Percentiles rank a stretch among this genome's conserved stretches.
These are phyloP conservation scores for Corythaeola cristata DNA, from an alignment of 2,113 vertebrate genomes.

Conservation along the genomic window DNA sequence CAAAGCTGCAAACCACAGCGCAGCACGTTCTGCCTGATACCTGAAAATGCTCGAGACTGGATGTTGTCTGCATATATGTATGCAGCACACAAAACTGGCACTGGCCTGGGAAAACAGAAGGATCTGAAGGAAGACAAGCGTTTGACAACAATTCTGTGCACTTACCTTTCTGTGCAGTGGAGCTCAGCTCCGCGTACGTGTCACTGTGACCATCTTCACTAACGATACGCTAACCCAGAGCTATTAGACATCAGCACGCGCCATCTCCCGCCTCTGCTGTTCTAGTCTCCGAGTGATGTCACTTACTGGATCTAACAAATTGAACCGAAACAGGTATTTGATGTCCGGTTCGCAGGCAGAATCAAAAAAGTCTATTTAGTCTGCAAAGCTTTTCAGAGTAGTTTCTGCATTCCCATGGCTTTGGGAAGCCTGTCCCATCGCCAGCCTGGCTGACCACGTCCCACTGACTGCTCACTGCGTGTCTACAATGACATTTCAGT, in stretches of 20 bases:
- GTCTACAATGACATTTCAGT: not conserved
- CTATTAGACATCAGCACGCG: not conserved
- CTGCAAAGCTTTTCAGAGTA: not conserved
- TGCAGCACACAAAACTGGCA: not conserved
- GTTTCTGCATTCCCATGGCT: not conserved
- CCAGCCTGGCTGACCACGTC: not conserved
- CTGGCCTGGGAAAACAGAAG: not conserved
- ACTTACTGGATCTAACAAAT: not conserved
- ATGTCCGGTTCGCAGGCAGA: not conserved
- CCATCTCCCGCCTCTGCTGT: not conserved
- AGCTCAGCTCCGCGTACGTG: not conserved
- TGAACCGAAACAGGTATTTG: not conserved
- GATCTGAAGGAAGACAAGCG: not conserved
- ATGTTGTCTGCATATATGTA: rapidly evolving
- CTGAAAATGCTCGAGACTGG: too few species aligned
- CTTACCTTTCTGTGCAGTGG: not conserved
- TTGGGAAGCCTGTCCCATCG: not conserved
- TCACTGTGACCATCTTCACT: not conserved
- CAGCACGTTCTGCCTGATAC: rapidly evolving
- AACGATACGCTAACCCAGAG: not conserved
- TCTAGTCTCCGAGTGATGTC: not conserved
- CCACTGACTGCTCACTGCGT: not conserved
- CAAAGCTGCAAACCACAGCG: not conserved
- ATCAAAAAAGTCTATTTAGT: not conserved
- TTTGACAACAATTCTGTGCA: not conserved